Conservation (phyloP, 1,140 invertebrate genomes). For the Drosophila pseudoananassae region DNA sequence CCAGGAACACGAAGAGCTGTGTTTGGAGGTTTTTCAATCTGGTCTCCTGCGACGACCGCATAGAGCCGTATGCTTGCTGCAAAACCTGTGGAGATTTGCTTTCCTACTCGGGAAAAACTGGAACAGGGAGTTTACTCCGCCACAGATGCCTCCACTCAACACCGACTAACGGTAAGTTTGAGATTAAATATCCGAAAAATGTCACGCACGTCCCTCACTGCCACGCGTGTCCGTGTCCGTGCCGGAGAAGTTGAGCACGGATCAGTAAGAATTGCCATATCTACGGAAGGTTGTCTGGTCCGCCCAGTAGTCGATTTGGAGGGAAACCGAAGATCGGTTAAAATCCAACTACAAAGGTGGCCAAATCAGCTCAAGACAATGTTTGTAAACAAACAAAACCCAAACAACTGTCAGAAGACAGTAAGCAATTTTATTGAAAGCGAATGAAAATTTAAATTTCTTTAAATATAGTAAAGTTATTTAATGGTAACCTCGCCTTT, state of each 20-base stretch:
- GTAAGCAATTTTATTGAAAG: too few relatives aligned
- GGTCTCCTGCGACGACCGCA: conserved; percentile 63
- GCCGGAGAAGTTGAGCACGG: conserved; percentile 30
- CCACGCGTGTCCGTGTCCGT: conserved; percentile 64
- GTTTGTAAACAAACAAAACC: not conserved
- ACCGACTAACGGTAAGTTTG: conserved; percentile 69
- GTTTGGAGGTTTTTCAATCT: conserved; percentile 73
- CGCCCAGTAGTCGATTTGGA: not conserved
- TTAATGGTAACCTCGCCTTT: not conserved
- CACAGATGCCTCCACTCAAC: conserved; percentile 64
- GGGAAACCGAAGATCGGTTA: not conserved
- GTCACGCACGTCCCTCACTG: conserved; percentile 63
- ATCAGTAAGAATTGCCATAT: conserved; percentile 18
- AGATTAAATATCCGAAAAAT: conserved; percentile 50
- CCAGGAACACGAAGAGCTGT: conserved; percentile 67
- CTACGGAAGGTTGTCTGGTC: not conserved
- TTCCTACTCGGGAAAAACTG: conserved; percentile 69
- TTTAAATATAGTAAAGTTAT: not conserved
- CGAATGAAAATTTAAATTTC: not conserved
- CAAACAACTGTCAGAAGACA: not conserved
- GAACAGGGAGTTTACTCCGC: conserved; percentile 67
- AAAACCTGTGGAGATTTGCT: conserved; percentile 71
- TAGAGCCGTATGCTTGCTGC: conserved; percentile 71
- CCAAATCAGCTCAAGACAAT: not conserved
- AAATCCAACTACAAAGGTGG: not conserved